Conservation (phyloP, 2,113 vertebrate genomes). For the Catharus fuscescens region DNA sequence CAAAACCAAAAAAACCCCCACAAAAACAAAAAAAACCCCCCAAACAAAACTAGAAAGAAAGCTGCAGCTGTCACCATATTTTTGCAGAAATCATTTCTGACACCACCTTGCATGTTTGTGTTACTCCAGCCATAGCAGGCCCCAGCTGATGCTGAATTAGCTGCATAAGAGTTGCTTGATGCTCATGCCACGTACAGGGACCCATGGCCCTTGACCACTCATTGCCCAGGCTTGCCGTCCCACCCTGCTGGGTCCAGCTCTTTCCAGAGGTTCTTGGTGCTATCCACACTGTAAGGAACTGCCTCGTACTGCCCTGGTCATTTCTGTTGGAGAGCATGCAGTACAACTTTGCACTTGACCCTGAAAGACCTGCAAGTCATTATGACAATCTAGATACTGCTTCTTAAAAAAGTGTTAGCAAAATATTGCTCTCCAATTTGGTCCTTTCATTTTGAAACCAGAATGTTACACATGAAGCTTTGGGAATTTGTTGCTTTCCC, state of each 20-base stretch:
- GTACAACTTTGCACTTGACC: neutral
- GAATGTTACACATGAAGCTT: neutral
- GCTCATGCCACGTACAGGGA: accelerated
- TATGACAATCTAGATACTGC: neutral
- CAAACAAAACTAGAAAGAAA: neutral
- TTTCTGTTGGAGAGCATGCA: neutral
- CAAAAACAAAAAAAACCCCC: neutral
- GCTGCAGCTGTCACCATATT: neutral
- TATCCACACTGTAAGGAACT: neutral
- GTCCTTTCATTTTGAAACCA: neutral
- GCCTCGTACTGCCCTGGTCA: neutral
- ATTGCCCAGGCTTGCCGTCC: neutral
- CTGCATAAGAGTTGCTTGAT: neutral
- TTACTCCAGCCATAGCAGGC: neutral
- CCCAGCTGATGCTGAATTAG: neutral
- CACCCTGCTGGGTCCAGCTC: neutral
- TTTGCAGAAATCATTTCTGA: neutral
- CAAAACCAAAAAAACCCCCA: no score
- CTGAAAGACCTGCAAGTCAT: neutral
- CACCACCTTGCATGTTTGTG: neutral
- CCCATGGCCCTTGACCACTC: no score
- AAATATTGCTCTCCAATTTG: neutral
- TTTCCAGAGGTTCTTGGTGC: neutral
- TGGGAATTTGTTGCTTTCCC: neutral
- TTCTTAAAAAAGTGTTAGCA: neutral